Evolutionary conservation across 1,140 invertebrate species (phyloP), one percentile per base, ranked within the genome.

Genomic region (Drusus annulatus): DNA sequence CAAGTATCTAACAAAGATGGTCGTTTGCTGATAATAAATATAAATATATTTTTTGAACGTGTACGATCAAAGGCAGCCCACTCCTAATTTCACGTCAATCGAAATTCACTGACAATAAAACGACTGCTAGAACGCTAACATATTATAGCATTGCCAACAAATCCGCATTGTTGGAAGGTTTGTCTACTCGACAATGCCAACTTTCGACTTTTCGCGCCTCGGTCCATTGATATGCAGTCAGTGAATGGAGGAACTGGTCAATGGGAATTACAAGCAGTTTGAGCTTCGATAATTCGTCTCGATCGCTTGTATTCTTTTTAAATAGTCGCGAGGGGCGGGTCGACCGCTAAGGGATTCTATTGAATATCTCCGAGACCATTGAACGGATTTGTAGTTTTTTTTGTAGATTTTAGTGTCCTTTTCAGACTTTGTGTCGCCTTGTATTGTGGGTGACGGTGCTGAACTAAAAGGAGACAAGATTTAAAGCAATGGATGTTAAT

Each of bases 11-110:
- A 45, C 10, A 45, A 45, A 45, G 36, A 0, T 13, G 36, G 36
- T 45, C 36, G 36, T 45, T 45, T 45, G 13, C 8, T 45, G 36
- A 45, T 45, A 45, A 45, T 45, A 45, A 45, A 45, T 45, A 45
- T 8, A 6, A 36, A 6, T 7, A 36, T 36, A 3, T 28, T 28
- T 28, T 28, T 28, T 28, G 8, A 36, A 36, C 36, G 2, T 31
- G 16, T 17, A n/a, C 63, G 16, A 65, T 56, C 73, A 68, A 80
- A 62, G 45, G 63, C 28, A 56, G 73, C 77, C 80, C 73, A 76
- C 80, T 79, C 60, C 58, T 75, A 79, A 81, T 81, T 81, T 81
- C 80, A 81, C 80, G 80, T 76, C 80, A 51, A 79, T 81, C 78
- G 62, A 74, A 74, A 78, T 60, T 36, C 76, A 69, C 25, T 54